A percentile compares a stretch with the other conserved stretches of the same genome.
These are phyloP conservation scores for Yoshiicerus persimilis DNA, from an alignment of 1,140 invertebrate genomes.

Conservation along the genomic window DNA sequence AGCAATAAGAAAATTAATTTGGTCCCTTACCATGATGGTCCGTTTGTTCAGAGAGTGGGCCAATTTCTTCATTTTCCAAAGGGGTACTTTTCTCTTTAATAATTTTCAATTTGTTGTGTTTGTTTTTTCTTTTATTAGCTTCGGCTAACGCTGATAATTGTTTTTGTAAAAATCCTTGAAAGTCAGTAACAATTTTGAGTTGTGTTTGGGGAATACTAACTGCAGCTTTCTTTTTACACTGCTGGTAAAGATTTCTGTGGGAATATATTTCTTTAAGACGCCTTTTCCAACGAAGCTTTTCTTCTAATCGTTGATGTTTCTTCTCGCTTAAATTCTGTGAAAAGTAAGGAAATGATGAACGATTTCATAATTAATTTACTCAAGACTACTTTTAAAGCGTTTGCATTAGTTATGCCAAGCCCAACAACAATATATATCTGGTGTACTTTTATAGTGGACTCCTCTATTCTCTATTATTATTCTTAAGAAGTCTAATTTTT, in stretches of 20 bases:
- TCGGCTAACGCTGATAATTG: not conserved
- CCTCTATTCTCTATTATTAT: too few relatives aligned
- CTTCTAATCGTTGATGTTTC: not conserved
- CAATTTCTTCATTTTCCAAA: too few relatives aligned
- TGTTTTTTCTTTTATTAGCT: not conserved
- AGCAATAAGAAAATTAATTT: too few relatives aligned
- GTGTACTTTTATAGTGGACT: too few relatives aligned
- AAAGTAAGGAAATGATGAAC: not conserved
- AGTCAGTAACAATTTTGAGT: not conserved
- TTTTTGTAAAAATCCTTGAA: not conserved
- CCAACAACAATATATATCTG: too few relatives aligned
- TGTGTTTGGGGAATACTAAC: not conserved
- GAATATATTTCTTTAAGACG: not conserved
- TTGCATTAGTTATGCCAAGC: too few relatives aligned
- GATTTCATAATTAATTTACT: not conserved
- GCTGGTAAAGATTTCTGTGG: not conserved
- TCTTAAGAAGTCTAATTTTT: too few relatives aligned
- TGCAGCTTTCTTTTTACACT: not conserved
- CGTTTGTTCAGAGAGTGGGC: too few relatives aligned
- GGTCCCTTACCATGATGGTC: too few relatives aligned
- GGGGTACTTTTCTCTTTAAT: not conserved
- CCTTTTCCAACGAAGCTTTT: not conserved
- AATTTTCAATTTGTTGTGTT: not conserved
- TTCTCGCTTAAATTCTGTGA: not conserved
- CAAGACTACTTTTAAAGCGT: not conserved